A percentile compares a stretch with the other conserved stretches of the same genome.
Evolutionary conservation across 2,113 vertebrate species (phyloP).

Genomic region (Strix aluco): DNA sequence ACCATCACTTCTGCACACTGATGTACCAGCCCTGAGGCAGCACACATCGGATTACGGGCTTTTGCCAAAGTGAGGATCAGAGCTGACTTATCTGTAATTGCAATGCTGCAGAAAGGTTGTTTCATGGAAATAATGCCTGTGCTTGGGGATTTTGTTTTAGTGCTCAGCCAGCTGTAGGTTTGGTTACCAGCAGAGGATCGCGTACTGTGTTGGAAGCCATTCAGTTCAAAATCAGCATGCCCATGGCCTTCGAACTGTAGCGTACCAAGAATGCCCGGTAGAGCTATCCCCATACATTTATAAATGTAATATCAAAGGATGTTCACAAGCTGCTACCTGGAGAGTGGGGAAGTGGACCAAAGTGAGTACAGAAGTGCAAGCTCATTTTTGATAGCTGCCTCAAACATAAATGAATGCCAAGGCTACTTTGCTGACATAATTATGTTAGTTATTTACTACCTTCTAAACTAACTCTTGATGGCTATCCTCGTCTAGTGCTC

Average conservation of each 20-base stretch:
- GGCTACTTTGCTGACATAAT: not conserved
- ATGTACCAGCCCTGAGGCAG: not conserved
- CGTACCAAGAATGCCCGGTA: constrained; percentile 74
- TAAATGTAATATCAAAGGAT: constrained; percentile 79
- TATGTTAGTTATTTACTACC: not conserved
- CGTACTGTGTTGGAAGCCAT: constrained; percentile 77
- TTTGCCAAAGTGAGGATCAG: not conserved
- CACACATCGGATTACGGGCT: accelerated
- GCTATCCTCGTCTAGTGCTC: constrained; percentile 81
- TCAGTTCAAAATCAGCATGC: constrained; percentile 39
- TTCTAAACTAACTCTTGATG: constrained; percentile 8
- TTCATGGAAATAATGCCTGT: not conserved
- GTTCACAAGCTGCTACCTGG: constrained; percentile 81
- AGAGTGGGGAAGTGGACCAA: constrained; percentile 87
- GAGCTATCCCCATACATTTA: constrained; percentile 66
- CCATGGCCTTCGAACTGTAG: constrained; percentile 46
- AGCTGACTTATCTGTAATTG: not conserved
- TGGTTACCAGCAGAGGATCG: constrained; percentile 77
- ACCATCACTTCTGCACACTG: not conserved
- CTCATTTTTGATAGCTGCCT: not conserved
- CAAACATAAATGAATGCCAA: not conserved
- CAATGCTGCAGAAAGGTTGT: not conserved
- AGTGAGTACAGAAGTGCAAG: constrained; percentile 64
- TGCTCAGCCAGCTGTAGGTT: constrained; percentile 85
- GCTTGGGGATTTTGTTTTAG: constrained; percentile 67